Evolutionary conservation across 1,140 invertebrate genomes (phyloP).

Genomic region (Augochlora pura): DNA sequence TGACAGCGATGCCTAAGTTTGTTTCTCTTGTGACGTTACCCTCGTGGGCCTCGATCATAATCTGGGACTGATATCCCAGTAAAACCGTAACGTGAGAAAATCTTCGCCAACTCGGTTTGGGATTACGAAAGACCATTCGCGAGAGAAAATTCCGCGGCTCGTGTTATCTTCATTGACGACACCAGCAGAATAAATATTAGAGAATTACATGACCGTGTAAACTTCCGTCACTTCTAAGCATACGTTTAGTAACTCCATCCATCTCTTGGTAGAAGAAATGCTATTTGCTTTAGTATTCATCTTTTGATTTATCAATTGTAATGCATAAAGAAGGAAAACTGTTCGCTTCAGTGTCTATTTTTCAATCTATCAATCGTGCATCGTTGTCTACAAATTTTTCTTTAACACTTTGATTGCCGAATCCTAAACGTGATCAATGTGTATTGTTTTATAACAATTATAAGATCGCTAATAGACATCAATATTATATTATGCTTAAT

Average conservation of each 20-base stretch:
- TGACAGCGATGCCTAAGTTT: conserved; percentile 14
- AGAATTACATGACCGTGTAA: not conserved
- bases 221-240: not conserved
- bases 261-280: not conserved
- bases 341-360: too few relatives aligned
- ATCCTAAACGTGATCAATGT: too few relatives aligned
- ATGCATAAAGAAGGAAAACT: too few relatives aligned
- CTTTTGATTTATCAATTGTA: too few relatives aligned
- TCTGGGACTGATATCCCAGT: not conserved
- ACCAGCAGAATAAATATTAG: not conserved
- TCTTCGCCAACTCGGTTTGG: not conserved
- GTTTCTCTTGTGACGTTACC: conserved; percentile 25
- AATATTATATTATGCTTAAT: too few relatives aligned
- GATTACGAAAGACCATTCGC: conserved; percentile 2
- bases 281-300: not conserved
- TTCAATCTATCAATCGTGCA: too few relatives aligned
- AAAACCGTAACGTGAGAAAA: conserved; percentile 10
- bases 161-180: conserved; percentile 4
- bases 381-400: too few relatives aligned
- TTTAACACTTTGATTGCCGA: too few relatives aligned
- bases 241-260: not conserved
- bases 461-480: too few relatives aligned
- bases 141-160: conserved; percentile 13
- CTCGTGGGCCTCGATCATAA: not conserved
- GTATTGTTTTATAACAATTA: too few relatives aligned